phyloP scores from a whole-genome alignment of 2,113 vertebrate species.

The Apteryx owenii region DNA sequence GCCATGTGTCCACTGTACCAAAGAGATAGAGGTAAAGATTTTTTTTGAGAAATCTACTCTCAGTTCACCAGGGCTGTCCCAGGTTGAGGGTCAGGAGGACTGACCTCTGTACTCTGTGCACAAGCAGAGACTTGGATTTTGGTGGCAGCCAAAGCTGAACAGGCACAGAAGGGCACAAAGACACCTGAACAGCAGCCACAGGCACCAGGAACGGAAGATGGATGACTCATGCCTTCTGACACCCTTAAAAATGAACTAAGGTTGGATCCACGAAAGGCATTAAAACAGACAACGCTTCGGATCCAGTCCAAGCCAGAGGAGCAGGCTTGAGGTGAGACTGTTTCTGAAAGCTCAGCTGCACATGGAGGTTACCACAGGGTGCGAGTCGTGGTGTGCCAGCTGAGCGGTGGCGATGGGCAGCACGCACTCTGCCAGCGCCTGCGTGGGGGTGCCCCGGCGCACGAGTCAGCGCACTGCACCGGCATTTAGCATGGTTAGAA shows the following conservation, averaged over 20 bases:
- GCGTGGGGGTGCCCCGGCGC: fast-evolving
- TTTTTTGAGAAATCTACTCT: background rate
- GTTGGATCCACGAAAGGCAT: background rate
- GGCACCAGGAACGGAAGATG: background rate
- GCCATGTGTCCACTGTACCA: fast-evolving
- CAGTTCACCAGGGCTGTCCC: background rate
- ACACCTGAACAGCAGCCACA: background rate
- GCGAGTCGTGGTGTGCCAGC: fast-evolving
- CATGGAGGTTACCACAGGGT: fast-evolving
- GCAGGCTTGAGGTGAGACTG: background rate
- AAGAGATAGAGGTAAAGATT: background rate
- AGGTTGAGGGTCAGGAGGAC: background rate
- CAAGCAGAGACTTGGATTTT: background rate
- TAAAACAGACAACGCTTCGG: background rate
- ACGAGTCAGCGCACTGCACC: background rate
- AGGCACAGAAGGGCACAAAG: background rate
- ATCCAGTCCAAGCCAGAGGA: background rate
- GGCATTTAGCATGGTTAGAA: background rate
- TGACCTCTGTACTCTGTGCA: background rate
- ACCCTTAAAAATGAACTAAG: background rate
- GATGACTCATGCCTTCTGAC: background rate
- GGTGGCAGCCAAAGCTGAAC: background rate
- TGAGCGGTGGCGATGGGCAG: fast-evolving
- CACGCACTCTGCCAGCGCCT: background rate
- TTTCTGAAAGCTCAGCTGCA: background rate